Evolutionary conservation across 2,797 vertebrate genomes (phyloP).

Genomic region (Acanthiza pusilla): DNA sequence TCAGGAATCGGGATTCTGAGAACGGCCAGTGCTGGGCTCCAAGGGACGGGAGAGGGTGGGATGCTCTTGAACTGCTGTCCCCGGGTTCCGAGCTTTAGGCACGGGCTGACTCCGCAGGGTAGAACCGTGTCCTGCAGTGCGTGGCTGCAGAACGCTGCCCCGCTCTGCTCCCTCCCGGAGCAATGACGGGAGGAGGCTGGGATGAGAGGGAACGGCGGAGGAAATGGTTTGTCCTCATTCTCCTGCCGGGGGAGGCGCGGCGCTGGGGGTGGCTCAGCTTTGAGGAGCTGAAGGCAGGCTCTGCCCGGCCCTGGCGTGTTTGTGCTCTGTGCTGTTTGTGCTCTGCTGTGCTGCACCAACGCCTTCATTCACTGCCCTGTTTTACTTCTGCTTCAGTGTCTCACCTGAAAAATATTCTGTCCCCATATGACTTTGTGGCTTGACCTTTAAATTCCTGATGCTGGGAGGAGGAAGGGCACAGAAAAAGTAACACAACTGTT

Average conservation of each 20-base stretch:
- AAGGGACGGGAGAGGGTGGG: fast-evolving
- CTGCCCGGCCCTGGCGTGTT: fast-evolving
- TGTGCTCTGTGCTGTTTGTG: neutral
- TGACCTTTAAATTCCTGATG: neutral
- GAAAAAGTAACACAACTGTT: neutral
- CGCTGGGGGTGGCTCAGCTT: neutral
- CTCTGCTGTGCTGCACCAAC: neutral
- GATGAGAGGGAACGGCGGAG: neutral
- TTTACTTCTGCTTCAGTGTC: neutral
- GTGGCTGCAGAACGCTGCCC: too few species aligned
- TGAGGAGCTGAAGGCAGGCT: fast-evolving
- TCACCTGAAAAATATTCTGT: neutral
- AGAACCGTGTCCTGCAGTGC: neutral
- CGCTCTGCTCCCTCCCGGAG: neutral
- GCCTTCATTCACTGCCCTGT: neutral
- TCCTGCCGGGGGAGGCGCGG: neutral
- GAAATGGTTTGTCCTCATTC: fast-evolving
- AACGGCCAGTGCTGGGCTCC: fast-evolving
- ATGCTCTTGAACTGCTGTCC: fast-evolving
- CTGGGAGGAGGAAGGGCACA: neutral
- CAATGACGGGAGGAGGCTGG: neutral
- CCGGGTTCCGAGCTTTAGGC: fast-evolving
- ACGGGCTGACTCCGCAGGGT: fast-evolving
- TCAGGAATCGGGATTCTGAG: fast-evolving
- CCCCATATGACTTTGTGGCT: fast-evolving